Evolutionary conservation across 2,888 invertebrate species (phyloP).

Genomic region (Eupithecia centaureata): DNA sequence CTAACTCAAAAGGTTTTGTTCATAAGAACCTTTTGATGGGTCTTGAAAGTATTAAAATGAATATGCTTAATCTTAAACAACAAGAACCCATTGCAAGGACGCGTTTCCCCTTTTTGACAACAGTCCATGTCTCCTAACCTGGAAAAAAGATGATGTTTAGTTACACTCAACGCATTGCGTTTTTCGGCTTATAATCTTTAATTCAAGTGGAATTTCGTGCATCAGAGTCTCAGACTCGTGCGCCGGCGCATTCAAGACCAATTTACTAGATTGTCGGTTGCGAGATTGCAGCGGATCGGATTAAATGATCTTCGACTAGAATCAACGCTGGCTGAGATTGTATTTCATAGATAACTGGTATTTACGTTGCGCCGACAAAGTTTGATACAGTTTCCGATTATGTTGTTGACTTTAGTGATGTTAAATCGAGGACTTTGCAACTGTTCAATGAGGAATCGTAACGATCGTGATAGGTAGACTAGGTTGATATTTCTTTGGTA

Average conservation of each 20-base stretch:
- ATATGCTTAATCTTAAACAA: too few relatives aligned
- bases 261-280: constrained; percentile 41
- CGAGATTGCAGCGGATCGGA: constrained; percentile 38
- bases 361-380: constrained; percentile 17
- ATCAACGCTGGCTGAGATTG: constrained; percentile 23
- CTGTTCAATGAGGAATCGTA: background rate
- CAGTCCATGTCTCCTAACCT: too few relatives aligned
- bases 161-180: background rate
- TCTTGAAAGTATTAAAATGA: too few relatives aligned
- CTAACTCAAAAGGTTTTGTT: too few relatives aligned
- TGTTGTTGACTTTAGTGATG: constrained; percentile 4
- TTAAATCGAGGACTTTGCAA: background rate
- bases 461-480: background rate
- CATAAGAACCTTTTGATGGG: too few relatives aligned
- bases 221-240: constrained; percentile 30
- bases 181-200: background rate
- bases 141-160: too few relatives aligned
- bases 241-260: constrained; percentile 40
- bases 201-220: background rate
- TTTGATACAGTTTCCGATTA: constrained; percentile 3
- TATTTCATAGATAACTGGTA: constrained; percentile 15
- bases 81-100: too few relatives aligned
- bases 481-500: background rate
- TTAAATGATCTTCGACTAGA: constrained; percentile 39
- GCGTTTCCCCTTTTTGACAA: too few relatives aligned